These are phyloP conservation scores for Grantiella picta DNA, from an alignment of 2,113 vertebrate species.

Conservation along the genomic window DNA sequence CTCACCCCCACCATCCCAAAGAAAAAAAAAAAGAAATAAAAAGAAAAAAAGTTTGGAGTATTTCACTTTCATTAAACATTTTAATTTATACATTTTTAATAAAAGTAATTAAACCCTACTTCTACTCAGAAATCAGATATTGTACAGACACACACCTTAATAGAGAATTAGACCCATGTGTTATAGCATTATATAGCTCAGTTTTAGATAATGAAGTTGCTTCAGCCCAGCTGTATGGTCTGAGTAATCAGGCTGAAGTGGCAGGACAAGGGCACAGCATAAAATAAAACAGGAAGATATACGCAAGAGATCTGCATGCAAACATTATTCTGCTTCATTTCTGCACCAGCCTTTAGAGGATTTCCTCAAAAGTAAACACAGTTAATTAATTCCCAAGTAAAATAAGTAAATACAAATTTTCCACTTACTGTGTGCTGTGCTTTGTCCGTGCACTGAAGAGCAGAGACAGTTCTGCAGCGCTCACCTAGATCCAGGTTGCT, in stretches of 20 bases:
- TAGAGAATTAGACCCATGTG: background rate
- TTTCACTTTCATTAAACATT: background rate
- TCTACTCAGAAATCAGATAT: constrained; percentile 13
- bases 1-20: accelerated
- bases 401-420: constrained; percentile 54
- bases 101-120: background rate
- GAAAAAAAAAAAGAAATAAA: no score
- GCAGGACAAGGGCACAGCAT: constrained; percentile 19
- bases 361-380: constrained; percentile 70
- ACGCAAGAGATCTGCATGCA: constrained; percentile 46
- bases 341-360: constrained; percentile 57
- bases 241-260: constrained; percentile 23
- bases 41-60: background rate
- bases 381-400: constrained; percentile 70
- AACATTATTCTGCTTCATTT: constrained; percentile 62
- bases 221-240: constrained; percentile 3
- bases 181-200: constrained; percentile 1
- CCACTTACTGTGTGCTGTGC: constrained; percentile 70
- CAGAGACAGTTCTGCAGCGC: background rate
- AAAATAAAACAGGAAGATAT: constrained; percentile 56
- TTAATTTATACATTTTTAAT: background rate
- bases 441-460: constrained; percentile 60
- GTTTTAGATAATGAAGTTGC: constrained; percentile 26
- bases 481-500: constrained; percentile 72
- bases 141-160: background rate